Base-by-base conservation (phyloP, 1,140 invertebrate species). In the Leptinotarsa lineolata region DNA sequence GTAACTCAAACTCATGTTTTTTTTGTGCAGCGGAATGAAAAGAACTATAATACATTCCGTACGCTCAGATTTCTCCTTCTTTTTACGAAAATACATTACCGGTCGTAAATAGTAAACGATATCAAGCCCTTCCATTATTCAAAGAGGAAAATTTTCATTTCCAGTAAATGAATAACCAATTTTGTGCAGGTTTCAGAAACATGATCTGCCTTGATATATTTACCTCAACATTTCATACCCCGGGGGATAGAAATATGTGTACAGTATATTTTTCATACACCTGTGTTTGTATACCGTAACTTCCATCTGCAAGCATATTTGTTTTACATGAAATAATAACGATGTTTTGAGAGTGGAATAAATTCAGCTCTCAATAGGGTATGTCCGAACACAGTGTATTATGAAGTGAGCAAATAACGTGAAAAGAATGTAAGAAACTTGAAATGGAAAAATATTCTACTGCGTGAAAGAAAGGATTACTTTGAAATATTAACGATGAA, bases 171-270 rank as follows among this genome's bases (percentile, higher is more conserved):
- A 59, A 20, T 20, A n/a, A 59, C 16, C 16, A n/a, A 59, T 59
- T 59, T 59, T n/a, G 58, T 59, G 58, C 12, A 18, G 30, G 20
- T 63, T 18, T 63, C 60, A 63, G 60, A 24, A 63, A 63, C 60
- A 63, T 63, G 20, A 63, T 63, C 15, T 63, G 15, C 15, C 20
- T 24, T 24, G 22, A 22, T 63, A 12, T 63, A 63, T 63, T 63
- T 63, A 63, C 60, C 60, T 63, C 60, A 63, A 63, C 60, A 63
- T 15, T 63, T 63, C 22, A 15, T 63, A 22, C 21, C 60, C 11
- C 15, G 20, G 4, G 22, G 60, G 60, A 20, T 22, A 3, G 11
- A 24, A 63, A 63, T 21, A 22, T 63, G 20, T 21, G 20, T 21
- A 18, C 20, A 18, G n/a, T 20, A 15, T 20, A 63, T 20, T 63